Base-by-base conservation (phyloP, 35 echinoderm and acorn worm species). In the Nesometra sesokonis region DNA sequence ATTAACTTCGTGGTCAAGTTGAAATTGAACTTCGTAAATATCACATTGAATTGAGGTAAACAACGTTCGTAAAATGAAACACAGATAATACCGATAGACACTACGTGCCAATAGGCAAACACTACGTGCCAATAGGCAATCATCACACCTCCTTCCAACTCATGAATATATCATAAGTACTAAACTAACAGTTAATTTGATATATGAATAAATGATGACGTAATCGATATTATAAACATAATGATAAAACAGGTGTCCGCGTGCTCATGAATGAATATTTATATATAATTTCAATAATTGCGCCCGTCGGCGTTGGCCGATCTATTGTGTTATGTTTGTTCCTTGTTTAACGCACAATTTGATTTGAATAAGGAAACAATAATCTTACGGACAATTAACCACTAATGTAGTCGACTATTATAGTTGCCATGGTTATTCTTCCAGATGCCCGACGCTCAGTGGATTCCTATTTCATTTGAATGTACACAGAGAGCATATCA, bases 191-290 rank as follows among this genome's bases (percentile, higher is more conserved):
- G 52, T 67, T 67, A 67, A 67, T 67, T 67, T 67, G 8, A 27
- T 67, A 67, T 67, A 67, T 67, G 52, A 67, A 67, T 67, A 67
- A 67, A 67, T 67, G 52, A 67, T 67, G 52, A 67, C 52, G 52
- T 67, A 67, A 67, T 67, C 52, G 52, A 67, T 67, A 67, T 67
- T 67, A 67, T 13, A 17, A 67, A 43, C 39, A 67, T 17, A 67
- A 67, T 67, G 23, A 67, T 27, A 67, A 5, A 67, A 67, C 8
- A 17, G 52, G 52, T 17, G 52, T 67, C 21, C 7, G 2, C 23
- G 52, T 17, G 52, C 21, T 27, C 21, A 67, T 67, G 52, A 67
- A 67, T 67, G 52, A 11, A 67, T 67, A 67, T 67, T 67, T 67
- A 67, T 13, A 67, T 19, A 27, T 67, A 13, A 11, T 67, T 67